Evolutionary conservation across 1,140 invertebrate species (phyloP).

Genomic region (Neotoxoptera formosana): DNA sequence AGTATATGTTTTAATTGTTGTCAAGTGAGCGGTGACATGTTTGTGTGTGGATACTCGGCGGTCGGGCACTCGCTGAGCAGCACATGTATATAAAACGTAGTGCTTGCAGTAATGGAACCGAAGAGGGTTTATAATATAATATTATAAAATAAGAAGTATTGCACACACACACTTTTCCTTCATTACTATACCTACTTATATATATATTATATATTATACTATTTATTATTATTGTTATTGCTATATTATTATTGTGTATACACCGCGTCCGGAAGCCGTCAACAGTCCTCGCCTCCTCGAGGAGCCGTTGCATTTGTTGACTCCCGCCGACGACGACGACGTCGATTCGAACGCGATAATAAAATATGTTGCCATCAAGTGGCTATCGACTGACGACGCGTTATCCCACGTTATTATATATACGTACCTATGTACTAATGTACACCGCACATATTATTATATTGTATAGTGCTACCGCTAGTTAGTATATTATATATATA

Average conservation of each 20-base stretch:
- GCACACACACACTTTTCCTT: neutral
- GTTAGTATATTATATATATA: neutral
- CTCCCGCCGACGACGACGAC: conserved; percentile 3
- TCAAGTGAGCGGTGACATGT: conserved; percentile 40
- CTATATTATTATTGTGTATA: neutral
- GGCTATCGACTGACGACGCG: conserved; percentile 50
- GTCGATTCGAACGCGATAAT: conserved; percentile 19
- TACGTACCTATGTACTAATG: neutral
- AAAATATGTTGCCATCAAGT: conserved; percentile 46
- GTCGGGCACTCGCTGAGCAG: neutral
- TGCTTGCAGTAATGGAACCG: neutral
- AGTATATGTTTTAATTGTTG: neutral
- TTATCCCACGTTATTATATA: conserved; percentile 30
- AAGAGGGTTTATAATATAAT: conserved; percentile 21
- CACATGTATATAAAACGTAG: conserved; percentile 3
- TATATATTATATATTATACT: neutral
- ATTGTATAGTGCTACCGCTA: neutral
- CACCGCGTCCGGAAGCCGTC: conserved; percentile 45
- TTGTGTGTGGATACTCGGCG: neutral
- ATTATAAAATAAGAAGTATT: neutral
- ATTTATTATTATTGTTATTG: conserved; percentile 15
- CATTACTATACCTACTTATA: conserved; percentile 17
- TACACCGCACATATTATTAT: neutral
- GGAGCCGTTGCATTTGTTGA: neutral
- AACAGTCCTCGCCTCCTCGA: conserved; percentile 20